Evolutionary conservation across 2,113 vertebrate species (phyloP).

Genomic region (Emydura subglobosa): DNA sequence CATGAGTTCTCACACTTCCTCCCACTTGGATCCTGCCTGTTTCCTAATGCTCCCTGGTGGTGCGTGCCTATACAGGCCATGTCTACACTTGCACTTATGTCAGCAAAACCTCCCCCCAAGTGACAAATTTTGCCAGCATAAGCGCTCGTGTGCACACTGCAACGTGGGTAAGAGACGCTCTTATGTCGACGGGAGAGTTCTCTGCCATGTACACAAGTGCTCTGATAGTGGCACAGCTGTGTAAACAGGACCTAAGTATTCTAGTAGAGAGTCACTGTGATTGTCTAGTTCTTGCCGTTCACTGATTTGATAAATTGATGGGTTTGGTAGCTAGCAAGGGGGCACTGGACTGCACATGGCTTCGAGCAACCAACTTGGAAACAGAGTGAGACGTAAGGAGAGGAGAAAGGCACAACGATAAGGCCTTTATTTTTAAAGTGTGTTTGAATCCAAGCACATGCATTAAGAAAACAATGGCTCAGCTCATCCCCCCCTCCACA

Average conservation of each 20-base stretch:
- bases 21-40: neutral
- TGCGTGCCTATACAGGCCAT: neutral
- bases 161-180: too few relatives aligned
- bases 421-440: too few relatives aligned
- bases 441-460: too few relatives aligned
- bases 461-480: neutral
- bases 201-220: too few relatives aligned
- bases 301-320: neutral
- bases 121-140: too few relatives aligned
- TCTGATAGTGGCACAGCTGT: too few relatives aligned
- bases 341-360: too few relatives aligned
- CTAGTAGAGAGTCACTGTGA: neutral
- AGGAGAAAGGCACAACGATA: neutral
- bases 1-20: neutral
- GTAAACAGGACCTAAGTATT: neutral
- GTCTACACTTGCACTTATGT: too few relatives aligned
- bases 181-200: too few relatives aligned
- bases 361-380: neutral
- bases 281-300: neutral
- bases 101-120: too few relatives aligned
- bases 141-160: too few relatives aligned
- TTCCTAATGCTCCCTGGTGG: neutral
- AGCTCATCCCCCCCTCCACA: neutral
- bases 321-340: neutral
- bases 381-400: neutral